These are phyloP conservation scores for Hydropsyche betteni DNA, from an alignment of 2,888 invertebrate genomes.

Conservation along the genomic window DNA sequence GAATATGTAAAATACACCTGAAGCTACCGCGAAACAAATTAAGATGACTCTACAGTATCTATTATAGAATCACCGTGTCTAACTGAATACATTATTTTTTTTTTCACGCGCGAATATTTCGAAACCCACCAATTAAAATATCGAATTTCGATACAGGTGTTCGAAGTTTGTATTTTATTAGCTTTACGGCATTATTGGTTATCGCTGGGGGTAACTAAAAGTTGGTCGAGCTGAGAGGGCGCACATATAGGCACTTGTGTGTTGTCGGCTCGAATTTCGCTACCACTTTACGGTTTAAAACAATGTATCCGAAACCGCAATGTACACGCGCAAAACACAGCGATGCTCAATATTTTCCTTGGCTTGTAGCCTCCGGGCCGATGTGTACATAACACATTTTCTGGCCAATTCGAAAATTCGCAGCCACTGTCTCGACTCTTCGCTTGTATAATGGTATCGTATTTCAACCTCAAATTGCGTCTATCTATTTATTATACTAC, in stretches of 20 bases:
- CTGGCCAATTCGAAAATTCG: too few relatives aligned
- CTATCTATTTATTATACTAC: too few relatives aligned
- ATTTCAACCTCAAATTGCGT: too few relatives aligned
- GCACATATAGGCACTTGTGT: neutral
- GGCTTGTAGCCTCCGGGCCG: too few relatives aligned
- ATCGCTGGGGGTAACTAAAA: neutral
- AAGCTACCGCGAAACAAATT: conserved; percentile 13
- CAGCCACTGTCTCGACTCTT: too few relatives aligned
- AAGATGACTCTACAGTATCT: conserved; percentile 6
- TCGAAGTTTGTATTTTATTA: too few relatives aligned
- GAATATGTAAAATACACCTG: conserved; percentile 18
- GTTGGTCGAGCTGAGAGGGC: neutral
- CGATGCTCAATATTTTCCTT: conserved; percentile 10
- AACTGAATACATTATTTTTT: neutral
- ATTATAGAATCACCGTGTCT: neutral
- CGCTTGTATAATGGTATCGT: too few relatives aligned
- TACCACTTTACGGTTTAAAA: conserved; percentile 28
- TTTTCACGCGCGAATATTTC: too few relatives aligned
- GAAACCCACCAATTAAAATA: too few relatives aligned
- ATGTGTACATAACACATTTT: too few relatives aligned
- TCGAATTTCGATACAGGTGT: too few relatives aligned
- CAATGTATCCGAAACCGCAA: conserved; percentile 22
- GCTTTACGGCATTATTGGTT: too few relatives aligned
- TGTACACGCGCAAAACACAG: neutral
- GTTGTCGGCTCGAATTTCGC: conserved; percentile 7